These are phyloP conservation scores for Chloroclysta siterata DNA, from an alignment of 2,888 invertebrate species.

Conservation along the genomic window DNA sequence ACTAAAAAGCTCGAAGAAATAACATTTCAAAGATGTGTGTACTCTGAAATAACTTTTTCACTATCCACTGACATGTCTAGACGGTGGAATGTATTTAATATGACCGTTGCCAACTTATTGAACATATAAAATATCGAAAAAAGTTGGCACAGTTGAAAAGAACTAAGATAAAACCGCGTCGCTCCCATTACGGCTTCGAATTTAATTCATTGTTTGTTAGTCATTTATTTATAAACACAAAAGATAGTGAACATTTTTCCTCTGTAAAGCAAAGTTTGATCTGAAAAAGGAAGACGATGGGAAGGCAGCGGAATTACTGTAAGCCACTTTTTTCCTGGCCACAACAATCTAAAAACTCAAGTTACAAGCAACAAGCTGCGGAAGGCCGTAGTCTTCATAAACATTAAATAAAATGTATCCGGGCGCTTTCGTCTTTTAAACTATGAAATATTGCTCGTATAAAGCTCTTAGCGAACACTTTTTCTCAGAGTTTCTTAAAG, in stretches of 20 bases:
- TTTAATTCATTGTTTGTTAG: background rate
- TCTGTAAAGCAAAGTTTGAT: slow-evolving; percentile 3
- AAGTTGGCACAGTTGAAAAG: slow-evolving; percentile 1
- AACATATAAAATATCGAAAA: background rate
- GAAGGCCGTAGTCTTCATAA: slow-evolving; percentile 53
- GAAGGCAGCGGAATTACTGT: slow-evolving; percentile 19
- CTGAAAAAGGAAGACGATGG: background rate
- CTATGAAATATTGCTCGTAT: slow-evolving; percentile 63
- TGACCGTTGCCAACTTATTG: background rate
- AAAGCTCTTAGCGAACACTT: slow-evolving; percentile 60
- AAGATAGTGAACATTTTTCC: background rate
- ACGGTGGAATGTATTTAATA: slow-evolving; percentile 13
- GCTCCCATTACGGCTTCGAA: background rate
- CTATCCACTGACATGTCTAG: slow-evolving; percentile 20
- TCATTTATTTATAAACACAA: background rate
- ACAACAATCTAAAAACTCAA: slow-evolving; percentile 42
- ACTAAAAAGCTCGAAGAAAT: slow-evolving; percentile 10
- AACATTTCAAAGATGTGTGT: slow-evolving; percentile 14
- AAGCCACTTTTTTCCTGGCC: slow-evolving; percentile 34
- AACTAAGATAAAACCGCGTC: background rate
- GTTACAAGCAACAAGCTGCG: slow-evolving; percentile 44
- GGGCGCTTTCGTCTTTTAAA: slow-evolving; percentile 59
- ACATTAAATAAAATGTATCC: slow-evolving; percentile 57
- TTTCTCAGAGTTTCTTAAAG: slow-evolving; percentile 53
- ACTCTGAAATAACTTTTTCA: slow-evolving; percentile 24